Percentiles rank a stretch among this genome's conserved stretches.
These are phyloP conservation scores for Chamaea fasciata DNA, from an alignment of 2,113 vertebrate genomes.

Conservation along the genomic window DNA sequence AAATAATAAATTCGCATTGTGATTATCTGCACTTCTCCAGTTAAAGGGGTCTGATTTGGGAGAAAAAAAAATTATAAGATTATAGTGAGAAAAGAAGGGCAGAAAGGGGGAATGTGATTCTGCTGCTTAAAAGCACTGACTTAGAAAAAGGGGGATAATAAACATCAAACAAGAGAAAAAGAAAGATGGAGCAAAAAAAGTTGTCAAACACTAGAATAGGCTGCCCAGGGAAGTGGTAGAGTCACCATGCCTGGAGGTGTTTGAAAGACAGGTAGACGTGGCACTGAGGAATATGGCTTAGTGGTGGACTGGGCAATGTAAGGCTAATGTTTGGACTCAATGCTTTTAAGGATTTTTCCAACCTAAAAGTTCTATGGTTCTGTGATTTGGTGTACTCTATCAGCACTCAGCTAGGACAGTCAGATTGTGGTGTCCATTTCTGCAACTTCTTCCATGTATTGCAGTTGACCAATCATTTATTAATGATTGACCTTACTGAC, in stretches of 20 bases:
- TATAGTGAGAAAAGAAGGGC: background rate
- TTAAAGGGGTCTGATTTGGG: background rate
- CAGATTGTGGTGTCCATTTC: background rate
- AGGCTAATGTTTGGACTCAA: too few relatives aligned
- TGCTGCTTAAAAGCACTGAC: background rate
- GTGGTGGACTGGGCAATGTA: background rate
- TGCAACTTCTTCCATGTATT: background rate
- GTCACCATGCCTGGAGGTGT: background rate
- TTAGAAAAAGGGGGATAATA: background rate
- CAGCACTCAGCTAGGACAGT: background rate
- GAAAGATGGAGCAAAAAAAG: background rate
- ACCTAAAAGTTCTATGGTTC: background rate
- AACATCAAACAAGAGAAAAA: background rate
- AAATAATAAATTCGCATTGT: background rate
- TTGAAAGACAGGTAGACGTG: background rate
- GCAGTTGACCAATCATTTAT: background rate
- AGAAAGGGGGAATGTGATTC: background rate
- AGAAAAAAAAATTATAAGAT: background rate
- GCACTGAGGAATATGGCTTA: background rate
- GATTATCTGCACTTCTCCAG: background rate
- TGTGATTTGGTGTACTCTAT: background rate
- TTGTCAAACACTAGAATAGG: background rate
- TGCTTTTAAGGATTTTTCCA: background rate
- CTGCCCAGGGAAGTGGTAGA: background rate
- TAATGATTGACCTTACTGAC: background rate